A percentile compares a stretch with the other conserved stretches of the same genome.
Evolutionary conservation across 2,888 invertebrate genomes (phyloP).

Genomic region (Podabrus alpinus): DNA sequence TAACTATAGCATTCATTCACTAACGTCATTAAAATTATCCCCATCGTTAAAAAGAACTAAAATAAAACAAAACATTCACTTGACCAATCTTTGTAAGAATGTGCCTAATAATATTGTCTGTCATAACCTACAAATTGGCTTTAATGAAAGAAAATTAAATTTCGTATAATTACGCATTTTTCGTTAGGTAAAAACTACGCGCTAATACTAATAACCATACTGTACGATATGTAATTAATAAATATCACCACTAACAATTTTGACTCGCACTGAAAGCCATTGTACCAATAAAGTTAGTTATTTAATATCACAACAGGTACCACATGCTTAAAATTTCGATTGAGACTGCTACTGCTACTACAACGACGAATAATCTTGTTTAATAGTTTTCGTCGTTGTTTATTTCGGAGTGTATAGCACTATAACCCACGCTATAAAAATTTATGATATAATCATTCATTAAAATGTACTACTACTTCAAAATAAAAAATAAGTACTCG

Average conservation of each 20-base stretch:
- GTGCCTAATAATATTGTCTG: not conserved
- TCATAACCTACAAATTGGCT: not conserved
- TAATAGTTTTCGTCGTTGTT: not conserved
- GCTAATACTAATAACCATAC: not conserved
- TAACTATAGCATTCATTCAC: not conserved
- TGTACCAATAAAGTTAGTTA: not conserved
- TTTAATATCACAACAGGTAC: not conserved
- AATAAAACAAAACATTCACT: not conserved
- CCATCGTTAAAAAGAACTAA: not conserved
- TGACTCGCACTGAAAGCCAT: not conserved
- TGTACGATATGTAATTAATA: not conserved
- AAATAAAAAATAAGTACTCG: not conserved
- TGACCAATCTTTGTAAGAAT: not conserved
- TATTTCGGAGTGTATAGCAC: not conserved
- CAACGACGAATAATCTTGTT: not conserved
- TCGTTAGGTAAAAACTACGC: not conserved
- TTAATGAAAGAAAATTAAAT: not conserved
- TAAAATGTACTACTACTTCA: not conserved
- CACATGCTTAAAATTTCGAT: not conserved
- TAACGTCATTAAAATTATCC: not conserved
- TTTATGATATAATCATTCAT: not conserved
- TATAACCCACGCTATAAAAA: not conserved
- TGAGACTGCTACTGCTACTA: not conserved
- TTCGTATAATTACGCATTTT: not conserved
- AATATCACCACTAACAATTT: not conserved